Conservation (phyloP, 2,113 vertebrate species). For the Archilochus colubris region DNA sequence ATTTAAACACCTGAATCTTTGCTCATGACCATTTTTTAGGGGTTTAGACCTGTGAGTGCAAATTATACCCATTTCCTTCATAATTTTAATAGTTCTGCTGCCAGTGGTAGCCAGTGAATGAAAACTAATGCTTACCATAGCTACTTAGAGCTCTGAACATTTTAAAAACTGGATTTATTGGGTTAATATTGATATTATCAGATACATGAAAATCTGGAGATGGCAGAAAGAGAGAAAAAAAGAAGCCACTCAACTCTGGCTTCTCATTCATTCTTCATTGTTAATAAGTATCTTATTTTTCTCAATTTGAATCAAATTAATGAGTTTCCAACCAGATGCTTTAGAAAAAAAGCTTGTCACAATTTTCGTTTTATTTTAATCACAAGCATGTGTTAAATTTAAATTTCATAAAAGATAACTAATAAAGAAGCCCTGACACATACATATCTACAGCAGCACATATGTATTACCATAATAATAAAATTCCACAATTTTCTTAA, state of each 20-base stretch:
- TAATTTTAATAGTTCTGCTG: neutral
- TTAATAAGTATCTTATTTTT: neutral
- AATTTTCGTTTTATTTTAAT: neutral
- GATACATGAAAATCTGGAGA: neutral
- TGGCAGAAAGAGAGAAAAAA: neutral
- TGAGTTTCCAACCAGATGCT: neutral
- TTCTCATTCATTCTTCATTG: neutral
- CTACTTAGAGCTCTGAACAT: neutral
- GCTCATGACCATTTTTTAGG: neutral
- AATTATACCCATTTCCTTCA: neutral
- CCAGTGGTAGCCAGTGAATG: neutral
- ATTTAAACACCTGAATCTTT: neutral
- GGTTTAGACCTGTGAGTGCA: rapidly evolving
- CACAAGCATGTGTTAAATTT: neutral
- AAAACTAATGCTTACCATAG: neutral
- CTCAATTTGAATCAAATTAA: neutral
- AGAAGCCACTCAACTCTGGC: neutral
- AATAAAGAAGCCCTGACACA: neutral
- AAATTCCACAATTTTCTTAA: neutral
- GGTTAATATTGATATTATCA: neutral
- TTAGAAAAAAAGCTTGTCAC: neutral
- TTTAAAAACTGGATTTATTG: neutral
- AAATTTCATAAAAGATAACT: neutral
- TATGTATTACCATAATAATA: neutral
- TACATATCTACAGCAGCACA: neutral